phyloP scores from a whole-genome alignment of 2,888 invertebrate species.

The Troglohyphantes excavatus region DNA sequence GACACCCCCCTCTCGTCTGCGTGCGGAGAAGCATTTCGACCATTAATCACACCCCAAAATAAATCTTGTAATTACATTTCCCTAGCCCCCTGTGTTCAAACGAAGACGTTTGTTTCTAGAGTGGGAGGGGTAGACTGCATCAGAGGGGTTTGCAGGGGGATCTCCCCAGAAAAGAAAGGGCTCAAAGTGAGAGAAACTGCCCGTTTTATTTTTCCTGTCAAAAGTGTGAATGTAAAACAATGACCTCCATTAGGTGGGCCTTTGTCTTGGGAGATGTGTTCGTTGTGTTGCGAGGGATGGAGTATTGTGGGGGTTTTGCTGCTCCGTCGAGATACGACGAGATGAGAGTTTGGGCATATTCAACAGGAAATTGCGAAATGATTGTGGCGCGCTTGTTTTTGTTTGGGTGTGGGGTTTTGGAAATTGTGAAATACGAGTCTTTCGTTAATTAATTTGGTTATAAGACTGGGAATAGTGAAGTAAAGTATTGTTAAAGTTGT shows the following conservation, averaged over 20 bases:
- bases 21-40: background rate
- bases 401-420: background rate
- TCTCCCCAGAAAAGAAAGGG: too few species aligned
- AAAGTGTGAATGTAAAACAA: background rate
- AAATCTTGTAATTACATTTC: constrained; percentile 7
- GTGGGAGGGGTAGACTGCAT: background rate
- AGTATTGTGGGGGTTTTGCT: background rate
- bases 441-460: background rate
- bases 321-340: background rate
- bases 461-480: background rate
- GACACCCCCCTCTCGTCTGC: background rate
- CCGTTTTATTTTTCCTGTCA: background rate
- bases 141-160: background rate
- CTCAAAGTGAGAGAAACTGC: background rate
- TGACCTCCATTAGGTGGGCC: background rate
- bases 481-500: background rate
- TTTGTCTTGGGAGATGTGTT: background rate
- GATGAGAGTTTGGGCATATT: background rate
- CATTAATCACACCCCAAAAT: constrained; percentile 15
- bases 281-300: background rate
- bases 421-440: background rate
- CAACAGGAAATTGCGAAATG: background rate
- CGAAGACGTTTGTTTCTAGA: background rate
- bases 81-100: background rate
- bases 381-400: background rate